Percentiles rank a stretch among this genome's conserved stretches.
Conservation (phyloP, 2,888 invertebrate genomes). For the Allolobophora icterica region DNA sequence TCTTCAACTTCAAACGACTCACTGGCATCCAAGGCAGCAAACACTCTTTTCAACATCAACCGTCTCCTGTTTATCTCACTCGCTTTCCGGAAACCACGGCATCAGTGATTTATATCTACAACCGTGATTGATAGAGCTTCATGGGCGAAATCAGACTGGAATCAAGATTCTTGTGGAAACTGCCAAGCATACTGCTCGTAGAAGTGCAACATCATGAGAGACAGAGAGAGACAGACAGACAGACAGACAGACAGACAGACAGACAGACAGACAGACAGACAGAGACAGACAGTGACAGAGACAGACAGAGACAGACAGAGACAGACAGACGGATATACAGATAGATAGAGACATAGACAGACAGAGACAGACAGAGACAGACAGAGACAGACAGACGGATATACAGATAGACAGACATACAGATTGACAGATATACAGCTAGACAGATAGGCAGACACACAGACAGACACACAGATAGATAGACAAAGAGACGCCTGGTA, state of each 20-base stretch:
- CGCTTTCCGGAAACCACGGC: not conserved
- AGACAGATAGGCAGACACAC: no score
- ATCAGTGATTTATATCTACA: not conserved
- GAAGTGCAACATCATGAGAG: not conserved
- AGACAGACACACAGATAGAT: not conserved
- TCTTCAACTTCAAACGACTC: not conserved
- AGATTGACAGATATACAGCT: no score
- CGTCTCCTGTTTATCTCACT: not conserved
- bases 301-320: not conserved
- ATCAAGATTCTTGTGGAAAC: not conserved
- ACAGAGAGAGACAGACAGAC: not conserved
- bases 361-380: not conserved
- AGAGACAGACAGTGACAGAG: not conserved
- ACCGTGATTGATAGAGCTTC: not conserved
- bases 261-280: not conserved
- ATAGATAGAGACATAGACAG: not conserved
- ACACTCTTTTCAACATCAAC: conserved; percentile 7
- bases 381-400: not conserved
- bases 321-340: not conserved
- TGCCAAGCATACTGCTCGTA: not conserved
- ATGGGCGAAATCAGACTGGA: not conserved
- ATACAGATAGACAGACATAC: no score
- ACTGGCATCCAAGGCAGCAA: not conserved
- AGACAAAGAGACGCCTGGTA: not conserved
- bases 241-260: not conserved